Percentiles rank a stretch among this genome's conserved stretches.
Conservation (phyloP, 30 jellyfish, hydroid and myxozoan genomes). For the Rhopilema esculentum region DNA sequence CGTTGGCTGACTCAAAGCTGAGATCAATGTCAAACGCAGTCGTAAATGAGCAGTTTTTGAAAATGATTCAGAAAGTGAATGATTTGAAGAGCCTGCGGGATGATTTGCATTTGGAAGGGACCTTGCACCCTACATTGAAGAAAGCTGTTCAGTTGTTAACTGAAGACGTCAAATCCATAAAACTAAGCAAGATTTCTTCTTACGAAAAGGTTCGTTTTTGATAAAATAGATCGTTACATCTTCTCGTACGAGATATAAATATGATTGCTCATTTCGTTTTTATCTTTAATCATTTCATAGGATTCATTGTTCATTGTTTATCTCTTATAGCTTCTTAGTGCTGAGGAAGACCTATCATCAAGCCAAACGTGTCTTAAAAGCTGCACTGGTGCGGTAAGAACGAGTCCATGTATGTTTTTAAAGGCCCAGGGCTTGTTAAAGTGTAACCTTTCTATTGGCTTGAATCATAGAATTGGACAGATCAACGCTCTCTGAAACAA, state of each 20-base stretch:
- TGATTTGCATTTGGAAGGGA: slow-evolving; percentile 32
- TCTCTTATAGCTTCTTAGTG: slow-evolving; percentile 25
- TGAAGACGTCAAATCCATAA: background rate
- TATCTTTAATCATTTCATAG: background rate
- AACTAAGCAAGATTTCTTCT: slow-evolving; percentile 16
- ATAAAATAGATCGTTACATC: background rate
- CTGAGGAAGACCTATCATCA: slow-evolving; percentile 15
- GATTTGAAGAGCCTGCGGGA: slow-evolving; percentile 25
- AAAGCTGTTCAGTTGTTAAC: slow-evolving; percentile 37
- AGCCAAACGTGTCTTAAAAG: slow-evolving; percentile 21
- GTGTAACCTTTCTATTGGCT: too few species aligned
- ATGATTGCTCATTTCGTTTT: background rate
- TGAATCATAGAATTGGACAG: too few species aligned
- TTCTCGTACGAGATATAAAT: background rate
- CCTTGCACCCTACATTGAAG: slow-evolving; percentile 21
- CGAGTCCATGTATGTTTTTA: background rate
- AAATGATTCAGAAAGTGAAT: slow-evolving; percentile 13
- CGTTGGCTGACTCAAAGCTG: slow-evolving; percentile 9
- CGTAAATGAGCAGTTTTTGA: background rate
- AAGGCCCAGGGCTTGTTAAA: too few species aligned
- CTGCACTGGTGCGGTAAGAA: slow-evolving; percentile 46
- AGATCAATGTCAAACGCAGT: background rate
- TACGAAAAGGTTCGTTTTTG: slow-evolving; percentile 33
- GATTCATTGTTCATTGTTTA: background rate
- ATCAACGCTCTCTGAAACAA: too few species aligned